A percentile compares a stretch with the other conserved stretches of the same genome.
Evolutionary conservation across 2,797 vertebrate genomes (phyloP).

Genomic region (Sylvia borin): DNA sequence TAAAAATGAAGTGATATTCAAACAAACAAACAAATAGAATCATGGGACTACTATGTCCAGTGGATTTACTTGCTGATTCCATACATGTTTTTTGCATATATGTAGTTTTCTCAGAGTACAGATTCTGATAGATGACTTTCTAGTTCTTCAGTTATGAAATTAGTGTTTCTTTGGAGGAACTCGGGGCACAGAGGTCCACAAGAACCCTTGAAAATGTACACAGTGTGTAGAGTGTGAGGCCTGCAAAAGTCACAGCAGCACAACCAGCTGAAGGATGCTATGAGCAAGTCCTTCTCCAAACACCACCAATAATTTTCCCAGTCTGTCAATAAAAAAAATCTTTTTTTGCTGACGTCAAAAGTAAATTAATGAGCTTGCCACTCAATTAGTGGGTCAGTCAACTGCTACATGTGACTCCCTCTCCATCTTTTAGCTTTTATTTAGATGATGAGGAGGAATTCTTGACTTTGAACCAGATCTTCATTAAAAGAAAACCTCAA

Average conservation of each 20-base stretch:
- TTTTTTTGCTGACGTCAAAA: slow-evolving; percentile 35
- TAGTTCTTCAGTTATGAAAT: neutral
- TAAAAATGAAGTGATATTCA: neutral
- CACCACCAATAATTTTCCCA: neutral
- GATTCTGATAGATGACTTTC: neutral
- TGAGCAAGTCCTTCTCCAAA: neutral
- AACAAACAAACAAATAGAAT: neutral
- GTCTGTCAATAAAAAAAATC: slow-evolving; percentile 3
- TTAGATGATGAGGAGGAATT: neutral
- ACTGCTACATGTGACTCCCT: neutral
- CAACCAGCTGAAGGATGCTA: neutral
- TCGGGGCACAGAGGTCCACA: neutral
- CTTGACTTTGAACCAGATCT: slow-evolving; percentile 10
- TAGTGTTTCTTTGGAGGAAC: neutral
- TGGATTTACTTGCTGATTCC: neutral
- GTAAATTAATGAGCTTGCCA: slow-evolving; percentile 31
- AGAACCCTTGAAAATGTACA: neutral
- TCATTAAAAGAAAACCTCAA: slow-evolving; percentile 11
- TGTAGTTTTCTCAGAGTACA: neutral
- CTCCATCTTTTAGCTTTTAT: neutral
- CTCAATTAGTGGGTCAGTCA: slow-evolving; percentile 22
- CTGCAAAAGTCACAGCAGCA: neutral
- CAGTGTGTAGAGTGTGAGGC: neutral
- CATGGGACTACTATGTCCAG: neutral
- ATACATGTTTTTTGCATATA: neutral